Evolutionary conservation across 2,113 vertebrate species (phyloP), one percentile per base, ranked within the genome.

Genomic region (western clawed frog (Xenopus tropicalis)): DNA sequence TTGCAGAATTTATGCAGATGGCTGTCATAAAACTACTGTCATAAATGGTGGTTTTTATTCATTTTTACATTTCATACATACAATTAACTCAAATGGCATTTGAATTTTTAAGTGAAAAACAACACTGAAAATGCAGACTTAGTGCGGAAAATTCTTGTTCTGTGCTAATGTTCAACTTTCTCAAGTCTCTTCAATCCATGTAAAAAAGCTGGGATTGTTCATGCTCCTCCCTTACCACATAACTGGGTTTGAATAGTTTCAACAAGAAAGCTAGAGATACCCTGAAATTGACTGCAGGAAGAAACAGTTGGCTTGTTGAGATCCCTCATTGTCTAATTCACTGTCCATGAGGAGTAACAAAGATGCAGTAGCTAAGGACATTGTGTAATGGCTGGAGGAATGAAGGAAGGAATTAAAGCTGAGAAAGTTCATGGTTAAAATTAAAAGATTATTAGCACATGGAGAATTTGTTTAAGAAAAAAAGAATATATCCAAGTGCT

Each of bases 61-160:
- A 42, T 69, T 63, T 76, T 69, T 76, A 76, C 66, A 76, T 62
- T 76, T 69, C 58, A 69, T 76, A 74, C 64, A 76, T 75, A 24
- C n/a, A 75, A 54, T 63, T 63, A 69, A 76, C 46, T 23, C 43
- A 64, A 54, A 19, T 74, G 65, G 44, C 43, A 68, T 75, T 62
- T 63, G 14, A 56, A 59, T 23, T 29, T 72, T 23, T 29, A 43
- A 19, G 22, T 58, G 52, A 58, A 66, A 65, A 37, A 69, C 16
- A 23, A 69, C 21, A 54, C 17, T 54, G 52, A 54, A 54, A 54
- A 54, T 54, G 52, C 52, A 54, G 12, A 48, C 29, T 3, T 37
- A 37, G 46, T 54, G 52, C 14, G 14, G 16, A 4, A 54, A 54
- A 54, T 9, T 37, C 29, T 16, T 54, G 24, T 63, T 63, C 42